These are phyloP conservation scores for Poeciliopsis turneri DNA, from an alignment of 2,797 vertebrate species.

Conservation along the genomic window DNA sequence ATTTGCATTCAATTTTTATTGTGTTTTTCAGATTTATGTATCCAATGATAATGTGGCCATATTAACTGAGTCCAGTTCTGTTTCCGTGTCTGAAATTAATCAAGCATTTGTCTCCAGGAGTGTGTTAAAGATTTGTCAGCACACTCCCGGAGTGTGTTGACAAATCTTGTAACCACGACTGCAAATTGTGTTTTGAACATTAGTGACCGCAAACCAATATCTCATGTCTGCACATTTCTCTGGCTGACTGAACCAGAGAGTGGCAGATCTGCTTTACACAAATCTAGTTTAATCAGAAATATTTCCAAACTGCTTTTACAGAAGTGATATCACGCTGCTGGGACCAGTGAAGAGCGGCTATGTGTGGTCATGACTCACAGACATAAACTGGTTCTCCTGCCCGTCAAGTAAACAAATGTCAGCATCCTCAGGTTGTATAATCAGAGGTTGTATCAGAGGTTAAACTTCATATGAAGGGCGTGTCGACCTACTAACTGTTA, in stretches of 20 bases:
- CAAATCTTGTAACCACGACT: neutral
- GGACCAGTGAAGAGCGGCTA: neutral
- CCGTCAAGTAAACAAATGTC: neutral
- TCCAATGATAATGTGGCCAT: neutral
- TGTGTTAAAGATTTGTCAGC: no score
- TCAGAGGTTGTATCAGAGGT: neutral
- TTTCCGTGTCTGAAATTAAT: neutral
- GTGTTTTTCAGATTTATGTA: neutral
- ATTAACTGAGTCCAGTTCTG: neutral
- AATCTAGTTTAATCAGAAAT: neutral
- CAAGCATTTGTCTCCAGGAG: neutral
- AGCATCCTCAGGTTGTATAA: neutral
- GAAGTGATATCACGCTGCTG: neutral
- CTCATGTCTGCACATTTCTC: neutral
- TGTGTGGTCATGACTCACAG: neutral
- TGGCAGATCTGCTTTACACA: neutral
- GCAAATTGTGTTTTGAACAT: neutral
- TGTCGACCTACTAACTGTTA: neutral
- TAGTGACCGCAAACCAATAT: neutral
- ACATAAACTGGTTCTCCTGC: neutral
- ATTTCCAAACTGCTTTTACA: neutral
- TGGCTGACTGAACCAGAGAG: neutral
- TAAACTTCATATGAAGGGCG: neutral
- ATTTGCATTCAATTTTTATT: neutral
- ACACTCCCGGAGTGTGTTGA: no score